Evolutionary conservation across 35 echinoderm and acorn worm species (phyloP).

Genomic region (Chiridota heheva): DNA sequence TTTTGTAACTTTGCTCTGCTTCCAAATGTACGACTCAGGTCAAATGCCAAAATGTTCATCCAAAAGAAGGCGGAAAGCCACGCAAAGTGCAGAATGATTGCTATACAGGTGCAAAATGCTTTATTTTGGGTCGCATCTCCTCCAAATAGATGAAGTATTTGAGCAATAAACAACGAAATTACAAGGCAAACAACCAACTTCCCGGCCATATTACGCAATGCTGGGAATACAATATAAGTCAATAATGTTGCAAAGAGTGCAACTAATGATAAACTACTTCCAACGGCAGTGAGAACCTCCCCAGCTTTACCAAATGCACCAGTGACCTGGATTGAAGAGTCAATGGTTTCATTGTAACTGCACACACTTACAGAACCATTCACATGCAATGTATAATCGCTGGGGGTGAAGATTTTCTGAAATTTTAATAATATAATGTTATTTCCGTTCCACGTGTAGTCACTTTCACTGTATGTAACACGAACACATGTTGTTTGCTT

Average conservation of each 20-base stretch:
- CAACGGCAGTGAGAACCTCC: constrained; percentile 1
- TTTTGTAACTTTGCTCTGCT: constrained; percentile 18
- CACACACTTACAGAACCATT: not conserved
- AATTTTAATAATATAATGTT: not conserved
- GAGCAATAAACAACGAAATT: not conserved
- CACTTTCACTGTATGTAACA: too few species aligned
- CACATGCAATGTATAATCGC: not conserved
- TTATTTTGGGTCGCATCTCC: constrained; percentile 8
- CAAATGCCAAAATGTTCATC: constrained; percentile 15
- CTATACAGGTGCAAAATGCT: constrained; percentile 10
- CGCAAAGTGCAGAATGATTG: constrained; percentile 15
- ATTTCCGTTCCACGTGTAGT: not conserved
- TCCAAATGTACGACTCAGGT: constrained; percentile 39
- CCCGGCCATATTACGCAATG: constrained; percentile 25
- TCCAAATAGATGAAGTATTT: not conserved
- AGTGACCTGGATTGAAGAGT: not conserved
- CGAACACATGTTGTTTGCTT: too few species aligned
- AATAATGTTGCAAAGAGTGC: not conserved
- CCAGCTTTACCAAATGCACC: not conserved
- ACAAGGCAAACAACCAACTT: constrained; percentile 24
- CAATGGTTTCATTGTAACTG: not conserved
- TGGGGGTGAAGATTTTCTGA: not conserved
- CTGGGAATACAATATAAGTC: constrained; percentile 5
- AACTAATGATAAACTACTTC: constrained; percentile 5
- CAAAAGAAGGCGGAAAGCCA: constrained; percentile 37